Base-by-base conservation (phyloP, 2,113 vertebrate genomes). In the Pelobates fuscus region DNA sequence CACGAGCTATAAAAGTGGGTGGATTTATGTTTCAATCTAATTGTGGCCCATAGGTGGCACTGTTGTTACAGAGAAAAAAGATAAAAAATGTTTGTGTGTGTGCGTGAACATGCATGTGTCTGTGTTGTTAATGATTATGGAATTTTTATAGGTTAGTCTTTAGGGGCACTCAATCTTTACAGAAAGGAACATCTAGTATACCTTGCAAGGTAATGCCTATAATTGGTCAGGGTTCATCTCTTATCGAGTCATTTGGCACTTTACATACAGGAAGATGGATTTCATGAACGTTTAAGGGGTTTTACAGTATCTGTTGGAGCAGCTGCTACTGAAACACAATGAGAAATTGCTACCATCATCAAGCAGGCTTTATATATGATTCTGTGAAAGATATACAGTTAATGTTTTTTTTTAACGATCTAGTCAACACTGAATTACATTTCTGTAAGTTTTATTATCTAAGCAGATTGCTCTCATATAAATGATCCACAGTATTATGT, bases 191-290 rank as follows among this genome's bases (percentile, higher is more conserved):
- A 67, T 67, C 63, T 57, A 27, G 54, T 44, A 20, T 75, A 75
- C 32, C 72, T 66, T 29, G 66, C 71, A 58, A 46, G 63, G 72
- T 60, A 46, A 29, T 67, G 66, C 54, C 64, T 75, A 3, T 67
- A 75, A 75, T 46, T 49, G 52, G 72, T 30, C 72, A 58, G 30
- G 46, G 24, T 59, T 67, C 49, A 25, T 73, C n/a, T 65, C 60
- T 67, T 67, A 67, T 75, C 71, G 44, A 67, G 63, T 21, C 54
- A 44, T 46, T 74, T 66, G n/a, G 49, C 32, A 58, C 65, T 32
- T 75, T 75, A 67, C 71, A 59, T 5, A 55, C 24, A 59, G 63
- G 20, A 65, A 66, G 58, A 67, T 59, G 37, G 25, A 67, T 75
- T 62, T 67, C 20, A 10, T 26, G 63, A 57, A 55, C 49, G 37